A percentile compares a stretch with the other conserved stretches of the same genome.
phyloP scores from a whole-genome alignment of 2,888 invertebrate genomes.

The Dasypogon diadema region DNA sequence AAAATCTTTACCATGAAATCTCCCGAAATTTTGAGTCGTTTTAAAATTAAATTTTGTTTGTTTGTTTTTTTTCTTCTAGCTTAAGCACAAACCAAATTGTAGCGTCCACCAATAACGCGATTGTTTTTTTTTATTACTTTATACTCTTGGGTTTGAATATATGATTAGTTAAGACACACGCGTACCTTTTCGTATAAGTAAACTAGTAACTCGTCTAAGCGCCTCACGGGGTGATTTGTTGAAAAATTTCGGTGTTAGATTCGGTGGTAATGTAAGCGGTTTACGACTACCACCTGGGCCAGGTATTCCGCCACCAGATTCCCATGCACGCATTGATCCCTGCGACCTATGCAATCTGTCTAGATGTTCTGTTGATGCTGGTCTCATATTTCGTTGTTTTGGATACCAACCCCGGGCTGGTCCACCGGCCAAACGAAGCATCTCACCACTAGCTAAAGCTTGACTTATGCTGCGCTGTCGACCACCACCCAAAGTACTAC shows the following conservation, averaged over 20 bases:
- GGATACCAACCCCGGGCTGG: conserved; percentile 90
- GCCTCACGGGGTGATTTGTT: conserved; percentile 90
- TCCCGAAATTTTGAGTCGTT: not conserved
- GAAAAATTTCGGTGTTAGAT: conserved; percentile 90
- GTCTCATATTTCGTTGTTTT: conserved; percentile 77
- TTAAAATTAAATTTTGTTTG: not conserved
- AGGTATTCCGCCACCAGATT: conserved; percentile 70
- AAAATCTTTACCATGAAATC: conserved; percentile 52
- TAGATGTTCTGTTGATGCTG: conserved; percentile 87
- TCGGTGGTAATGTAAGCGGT: conserved; percentile 88
- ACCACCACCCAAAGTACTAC: conserved; percentile 71
- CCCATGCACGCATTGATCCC: conserved; percentile 70
- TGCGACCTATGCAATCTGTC: conserved; percentile 74
- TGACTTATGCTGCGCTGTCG: conserved; percentile 71
- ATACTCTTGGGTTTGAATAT: not conserved
- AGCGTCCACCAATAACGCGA: not conserved
- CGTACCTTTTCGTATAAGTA: conserved; percentile 87
- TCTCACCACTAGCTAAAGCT: conserved; percentile 79
- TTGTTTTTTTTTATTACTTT: too few relatives aligned
- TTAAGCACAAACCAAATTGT: conserved; percentile 21
- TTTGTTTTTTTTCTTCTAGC: not conserved
- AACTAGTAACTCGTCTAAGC: conserved; percentile 87
- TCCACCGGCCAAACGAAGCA: conserved; percentile 82
- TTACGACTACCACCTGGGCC: conserved; percentile 75
- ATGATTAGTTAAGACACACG: conserved; percentile 31